These are phyloP conservation scores for Orthosia cruda DNA, from an alignment of 2,888 invertebrate species.

Conservation along the genomic window DNA sequence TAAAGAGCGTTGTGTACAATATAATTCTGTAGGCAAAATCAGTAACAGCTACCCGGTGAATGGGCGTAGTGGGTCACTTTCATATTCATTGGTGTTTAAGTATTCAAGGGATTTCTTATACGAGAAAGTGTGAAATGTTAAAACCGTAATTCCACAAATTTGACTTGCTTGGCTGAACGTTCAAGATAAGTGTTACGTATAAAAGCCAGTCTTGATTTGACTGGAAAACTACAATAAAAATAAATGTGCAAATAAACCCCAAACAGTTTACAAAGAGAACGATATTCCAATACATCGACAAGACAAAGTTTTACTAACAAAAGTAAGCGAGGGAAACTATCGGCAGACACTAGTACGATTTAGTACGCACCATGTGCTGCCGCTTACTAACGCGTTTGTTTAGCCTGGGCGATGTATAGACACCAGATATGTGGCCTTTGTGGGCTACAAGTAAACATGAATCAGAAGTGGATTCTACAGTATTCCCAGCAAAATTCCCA, in stretches of 20 bases:
- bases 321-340: too few relatives aligned
- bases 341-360: conserved; percentile 54
- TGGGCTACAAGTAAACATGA: conserved; percentile 76
- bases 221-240: neutral
- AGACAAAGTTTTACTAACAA: conserved; percentile 48
- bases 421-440: conserved; percentile 69
- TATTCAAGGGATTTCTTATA: conserved; percentile 54
- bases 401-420: conserved; percentile 70
- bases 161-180: neutral
- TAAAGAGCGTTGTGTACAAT: conserved; percentile 26
- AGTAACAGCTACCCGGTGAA: conserved; percentile 43
- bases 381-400: conserved; percentile 64
- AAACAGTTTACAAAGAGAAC: conserved; percentile 12
- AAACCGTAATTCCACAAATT: conserved; percentile 1
- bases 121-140: conserved; percentile 29
- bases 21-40: conserved; percentile 28
- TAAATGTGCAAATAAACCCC: conserved; percentile 13
- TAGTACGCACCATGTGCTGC: conserved; percentile 59
- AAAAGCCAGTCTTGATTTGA: neutral
- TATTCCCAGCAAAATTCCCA: conserved; percentile 85
- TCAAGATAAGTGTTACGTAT: neutral
- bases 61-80: conserved; percentile 47
- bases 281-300: conserved; percentile 26
- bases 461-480: conserved; percentile 83
- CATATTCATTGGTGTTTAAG: conserved; percentile 51